Base-by-base conservation (phyloP, 2,888 invertebrate species). In the Tetranychus truncatus region DNA sequence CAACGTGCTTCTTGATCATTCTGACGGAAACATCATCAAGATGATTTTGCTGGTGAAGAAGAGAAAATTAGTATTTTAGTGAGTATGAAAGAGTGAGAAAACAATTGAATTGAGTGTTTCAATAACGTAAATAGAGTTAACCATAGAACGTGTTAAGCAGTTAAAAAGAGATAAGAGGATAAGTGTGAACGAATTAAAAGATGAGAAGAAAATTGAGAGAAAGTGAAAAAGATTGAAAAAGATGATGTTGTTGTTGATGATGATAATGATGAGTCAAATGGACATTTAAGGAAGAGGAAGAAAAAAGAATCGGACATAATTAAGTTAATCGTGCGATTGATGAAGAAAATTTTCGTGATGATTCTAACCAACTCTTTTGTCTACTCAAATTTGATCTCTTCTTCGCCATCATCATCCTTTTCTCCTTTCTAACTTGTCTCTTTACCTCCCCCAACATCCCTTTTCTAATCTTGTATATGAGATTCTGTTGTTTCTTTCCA, bases 291-390 rank as follows among this genome's bases (percentile, higher is more conserved):
- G 55, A 55, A 55, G 55, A 55, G 55, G 55, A 55, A 55, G 55
- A 55, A 55, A 55, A 55, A 55, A 55, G 5, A 55, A 15, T 55
- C 15, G 55, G 55, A 55, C 55, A 55, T 55, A 55, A 55, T 55
- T 55, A 55, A 55, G 55, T 55, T 55, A 55, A 55, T 55, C 55
- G 55, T 55, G 55, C 55, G 55, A 55, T 55, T 55, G 55, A 55
- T 55, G 55, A 55, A 55, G 55, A 55, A 15, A 55, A 55, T 15
- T 9, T 55, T 55, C 55, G 55, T 55, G 55, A 55, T 55, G 15
- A 55, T 55, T 55, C 11, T 55, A 15, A 55, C 55, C 55, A 55
- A 55, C 15, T 55, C 55, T 55, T 55, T 55, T 55, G 9, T 15
- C 15, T 15, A 9, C 55, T 55, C 11, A 55, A 55, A 55, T 15